A percentile compares a stretch with the other conserved stretches of the same genome.
Conservation (phyloP, 1,140 invertebrate species). For the Lucilia sericata region DNA sequence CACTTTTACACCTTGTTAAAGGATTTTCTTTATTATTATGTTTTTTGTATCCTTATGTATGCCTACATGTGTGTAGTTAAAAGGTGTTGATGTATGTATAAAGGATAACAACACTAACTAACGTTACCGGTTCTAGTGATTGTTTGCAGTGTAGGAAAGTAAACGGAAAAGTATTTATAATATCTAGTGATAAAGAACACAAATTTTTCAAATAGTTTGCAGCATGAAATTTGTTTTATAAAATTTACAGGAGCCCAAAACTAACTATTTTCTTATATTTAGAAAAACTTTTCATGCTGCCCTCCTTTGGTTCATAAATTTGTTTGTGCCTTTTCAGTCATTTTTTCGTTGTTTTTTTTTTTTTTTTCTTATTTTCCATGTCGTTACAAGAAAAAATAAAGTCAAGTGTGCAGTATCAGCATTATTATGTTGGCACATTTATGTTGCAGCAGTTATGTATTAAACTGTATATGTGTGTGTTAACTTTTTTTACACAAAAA, state of each 20-base stretch:
- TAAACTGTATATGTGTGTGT: no score
- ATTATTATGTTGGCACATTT: constrained; percentile 12
- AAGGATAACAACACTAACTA: background rate
- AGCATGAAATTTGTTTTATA: no score
- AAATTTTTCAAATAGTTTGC: no score
- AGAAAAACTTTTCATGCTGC: no score
- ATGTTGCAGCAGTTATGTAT: background rate
- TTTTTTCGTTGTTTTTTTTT: background rate
- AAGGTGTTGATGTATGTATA: background rate
- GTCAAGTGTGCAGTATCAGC: constrained; percentile 19
- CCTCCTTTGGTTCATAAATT: no score
- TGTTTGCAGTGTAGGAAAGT: no score
- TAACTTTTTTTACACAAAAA: background rate
- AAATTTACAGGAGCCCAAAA: no score
- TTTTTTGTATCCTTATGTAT: background rate
- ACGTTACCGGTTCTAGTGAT: background rate
- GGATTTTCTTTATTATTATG: background rate
- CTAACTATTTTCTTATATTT: no score
- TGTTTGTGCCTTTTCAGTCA: no score
- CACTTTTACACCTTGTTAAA: constrained; percentile 1
- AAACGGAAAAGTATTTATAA: no score
- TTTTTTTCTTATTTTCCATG: no score
- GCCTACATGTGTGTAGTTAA: background rate
- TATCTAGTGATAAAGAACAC: no score
- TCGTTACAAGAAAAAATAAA: constrained; percentile 13